A percentile compares a stretch with the other conserved stretches of the same genome.
Conservation (phyloP, 2,113 vertebrate genomes). For the Apaloderma vittatum region DNA sequence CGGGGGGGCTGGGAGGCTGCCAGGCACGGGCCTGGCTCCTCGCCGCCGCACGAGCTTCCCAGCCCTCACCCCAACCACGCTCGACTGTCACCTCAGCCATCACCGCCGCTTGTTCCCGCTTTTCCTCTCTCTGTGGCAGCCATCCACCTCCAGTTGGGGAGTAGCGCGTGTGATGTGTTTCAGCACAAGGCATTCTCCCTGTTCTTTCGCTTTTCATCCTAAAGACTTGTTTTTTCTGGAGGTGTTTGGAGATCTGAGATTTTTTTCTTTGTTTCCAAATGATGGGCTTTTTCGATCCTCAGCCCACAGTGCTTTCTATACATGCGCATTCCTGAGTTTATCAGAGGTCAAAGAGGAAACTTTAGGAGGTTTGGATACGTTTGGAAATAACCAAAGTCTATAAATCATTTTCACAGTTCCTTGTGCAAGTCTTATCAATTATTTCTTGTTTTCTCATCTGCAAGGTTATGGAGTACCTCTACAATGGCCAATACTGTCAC, state of each 20-base stretch:
- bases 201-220: background rate
- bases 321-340: background rate
- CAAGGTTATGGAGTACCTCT: background rate
- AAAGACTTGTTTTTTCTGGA: background rate
- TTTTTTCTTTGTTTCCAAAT: background rate
- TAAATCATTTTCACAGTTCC: background rate
- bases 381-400: background rate
- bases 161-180: fast-evolving
- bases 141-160: background rate
- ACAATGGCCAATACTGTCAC: background rate
- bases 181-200: fast-evolving
- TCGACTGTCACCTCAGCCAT: too few relatives aligned
- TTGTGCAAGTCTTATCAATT: background rate
- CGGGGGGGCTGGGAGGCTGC: constrained; percentile 30
- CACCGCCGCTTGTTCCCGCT: fast-evolving
- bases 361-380: background rate
- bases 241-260: background rate
- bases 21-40: constrained; percentile 31
- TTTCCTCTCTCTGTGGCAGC: background rate
- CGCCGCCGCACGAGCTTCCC: background rate
- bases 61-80: background rate
- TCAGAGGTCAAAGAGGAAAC: background rate
- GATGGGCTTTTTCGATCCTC: background rate
- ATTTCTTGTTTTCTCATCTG: background rate
- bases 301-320: background rate